Percentiles rank a stretch among this genome's conserved stretches.
Evolutionary conservation across 2,113 vertebrate species (phyloP).

Genomic region (Pterocles orientalis): DNA sequence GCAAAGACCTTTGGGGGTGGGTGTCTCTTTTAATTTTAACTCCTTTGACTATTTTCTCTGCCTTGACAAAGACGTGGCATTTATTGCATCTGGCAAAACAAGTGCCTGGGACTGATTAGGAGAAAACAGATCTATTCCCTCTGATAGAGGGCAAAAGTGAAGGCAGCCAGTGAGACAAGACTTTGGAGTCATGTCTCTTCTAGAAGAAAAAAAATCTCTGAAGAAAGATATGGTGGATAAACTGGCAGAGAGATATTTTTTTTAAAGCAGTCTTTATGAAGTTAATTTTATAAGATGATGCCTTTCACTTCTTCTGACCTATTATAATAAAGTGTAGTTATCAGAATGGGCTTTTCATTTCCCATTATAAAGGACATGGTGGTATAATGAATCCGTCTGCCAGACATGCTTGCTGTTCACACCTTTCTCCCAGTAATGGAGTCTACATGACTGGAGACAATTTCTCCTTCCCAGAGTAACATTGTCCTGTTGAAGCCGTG

Average conservation of each 20-base stretch:
- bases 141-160: background rate
- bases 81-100: slow-evolving; percentile 43
- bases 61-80: background rate
- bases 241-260: background rate
- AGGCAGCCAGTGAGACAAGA: background rate
- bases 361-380: slow-evolving; percentile 59
- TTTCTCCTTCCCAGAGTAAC: slow-evolving; percentile 26
- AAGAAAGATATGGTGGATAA: slow-evolving; percentile 12
- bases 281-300: slow-evolving; percentile 70
- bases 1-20: background rate
- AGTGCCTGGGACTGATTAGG: slow-evolving; percentile 1
- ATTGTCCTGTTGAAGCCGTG: background rate
- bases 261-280: slow-evolving; percentile 62
- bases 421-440: slow-evolving; percentile 68
- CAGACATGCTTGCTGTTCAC: slow-evolving; percentile 66
- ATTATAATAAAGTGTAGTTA: slow-evolving; percentile 72
- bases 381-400: slow-evolving; percentile 67
- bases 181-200: background rate
- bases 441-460: slow-evolving; percentile 60
- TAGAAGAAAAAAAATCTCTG: background rate
- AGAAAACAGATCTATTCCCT: background rate
- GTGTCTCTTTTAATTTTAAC: slow-evolving; percentile 21
- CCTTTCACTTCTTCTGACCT: slow-evolving; percentile 66
- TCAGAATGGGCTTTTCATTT: slow-evolving; percentile 72
- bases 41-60: background rate